Conservation (phyloP, 2,797 vertebrate species). For the Neostethus bicornis region DNA sequence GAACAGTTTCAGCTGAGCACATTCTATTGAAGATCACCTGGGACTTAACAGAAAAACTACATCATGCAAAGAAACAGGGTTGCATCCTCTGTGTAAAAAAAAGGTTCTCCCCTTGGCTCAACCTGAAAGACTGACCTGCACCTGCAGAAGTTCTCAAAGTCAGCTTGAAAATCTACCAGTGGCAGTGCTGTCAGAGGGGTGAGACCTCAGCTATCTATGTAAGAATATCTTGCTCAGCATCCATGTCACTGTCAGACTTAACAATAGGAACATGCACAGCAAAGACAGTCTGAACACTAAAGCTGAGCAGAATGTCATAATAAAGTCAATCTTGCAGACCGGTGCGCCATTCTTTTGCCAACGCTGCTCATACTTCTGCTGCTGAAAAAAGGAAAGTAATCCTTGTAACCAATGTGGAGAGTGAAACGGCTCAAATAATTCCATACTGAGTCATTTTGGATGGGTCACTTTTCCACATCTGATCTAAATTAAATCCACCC, state of each 20-base stretch:
- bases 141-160: background rate
- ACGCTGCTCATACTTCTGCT: conserved; percentile 10
- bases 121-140: background rate
- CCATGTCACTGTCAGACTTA: too few relatives aligned
- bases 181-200: background rate
- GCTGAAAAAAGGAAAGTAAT: background rate
- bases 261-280: background rate
- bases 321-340: conserved; percentile 3
- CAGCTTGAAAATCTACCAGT: background rate
- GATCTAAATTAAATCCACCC: too few relatives aligned
- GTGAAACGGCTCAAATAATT: conserved; percentile 8
- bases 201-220: background rate
- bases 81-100: background rate
- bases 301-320: background rate
- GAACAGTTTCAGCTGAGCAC: background rate
- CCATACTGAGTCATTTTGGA: too few relatives aligned
- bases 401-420: background rate
- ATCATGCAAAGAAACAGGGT: background rate
- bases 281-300: background rate
- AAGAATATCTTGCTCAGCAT: background rate
- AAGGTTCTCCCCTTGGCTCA: background rate
- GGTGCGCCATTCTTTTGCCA: conserved; percentile 4
- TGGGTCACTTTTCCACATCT: too few relatives aligned
- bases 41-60: background rate
- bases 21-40: background rate